phyloP scores from a whole-genome alignment of 2,888 invertebrate genomes.

The Drosophila fulvimacula region DNA sequence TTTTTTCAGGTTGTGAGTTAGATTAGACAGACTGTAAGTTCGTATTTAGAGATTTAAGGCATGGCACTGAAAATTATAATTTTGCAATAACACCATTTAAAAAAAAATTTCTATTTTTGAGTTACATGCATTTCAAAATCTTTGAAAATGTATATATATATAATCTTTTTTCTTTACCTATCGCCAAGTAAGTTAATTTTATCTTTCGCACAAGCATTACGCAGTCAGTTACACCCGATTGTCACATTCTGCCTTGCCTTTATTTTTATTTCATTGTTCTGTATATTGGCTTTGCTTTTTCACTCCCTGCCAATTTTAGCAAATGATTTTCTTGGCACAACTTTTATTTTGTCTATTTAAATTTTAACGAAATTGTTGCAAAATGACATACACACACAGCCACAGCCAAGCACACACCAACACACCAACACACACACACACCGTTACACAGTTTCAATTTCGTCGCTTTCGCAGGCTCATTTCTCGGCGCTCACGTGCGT shows the following conservation, averaged over 20 bases:
- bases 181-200: background rate
- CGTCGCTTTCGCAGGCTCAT: conserved; percentile 18
- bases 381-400: conserved; percentile 43
- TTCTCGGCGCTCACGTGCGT: conserved; percentile 37
- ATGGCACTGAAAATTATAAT: too few species aligned
- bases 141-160: too few species aligned
- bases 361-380: conserved; percentile 68
- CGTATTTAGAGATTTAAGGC: too few species aligned
- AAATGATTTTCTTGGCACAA: conserved; percentile 75
- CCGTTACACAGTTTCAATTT: background rate
- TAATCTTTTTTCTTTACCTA: too few species aligned
- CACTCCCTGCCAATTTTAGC: conserved; percentile 62
- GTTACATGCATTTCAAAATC: too few species aligned
- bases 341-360: conserved; percentile 68
- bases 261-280: conserved; percentile 23
- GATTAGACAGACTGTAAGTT: background rate
- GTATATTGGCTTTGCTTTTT: conserved; percentile 12
- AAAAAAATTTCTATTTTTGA: too few species aligned
- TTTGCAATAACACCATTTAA: too few species aligned
- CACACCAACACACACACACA: conserved; percentile 3
- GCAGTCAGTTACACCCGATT: background rate
- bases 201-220: background rate
- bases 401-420: conserved; percentile 18
- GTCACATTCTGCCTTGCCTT: background rate
- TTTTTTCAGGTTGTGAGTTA: background rate